phyloP scores from a whole-genome alignment of 2,797 vertebrate species.

The Varecia variegata region DNA sequence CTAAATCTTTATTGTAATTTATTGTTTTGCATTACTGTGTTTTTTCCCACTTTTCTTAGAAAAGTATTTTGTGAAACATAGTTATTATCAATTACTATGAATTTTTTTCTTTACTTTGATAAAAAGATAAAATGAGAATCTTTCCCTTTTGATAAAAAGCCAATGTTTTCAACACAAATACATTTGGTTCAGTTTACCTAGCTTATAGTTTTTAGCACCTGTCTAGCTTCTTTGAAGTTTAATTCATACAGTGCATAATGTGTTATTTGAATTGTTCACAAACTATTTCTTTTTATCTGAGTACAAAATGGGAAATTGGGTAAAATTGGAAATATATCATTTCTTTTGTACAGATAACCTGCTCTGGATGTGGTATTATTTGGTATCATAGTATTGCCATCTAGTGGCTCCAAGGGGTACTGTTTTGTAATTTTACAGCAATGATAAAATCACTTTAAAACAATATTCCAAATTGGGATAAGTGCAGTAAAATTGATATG shows the following conservation, averaged over 20 bases:
- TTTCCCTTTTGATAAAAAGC: conserved; percentile 2
- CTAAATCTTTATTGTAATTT: not conserved
- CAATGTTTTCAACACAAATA: not conserved
- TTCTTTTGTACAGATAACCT: not conserved
- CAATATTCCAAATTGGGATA: not conserved
- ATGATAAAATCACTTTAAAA: not conserved
- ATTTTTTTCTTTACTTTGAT: not conserved
- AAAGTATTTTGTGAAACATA: not conserved
- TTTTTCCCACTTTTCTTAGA: not conserved
- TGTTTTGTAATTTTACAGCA: not conserved
- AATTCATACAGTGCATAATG: not conserved
- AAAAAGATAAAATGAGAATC: conserved; percentile 5
- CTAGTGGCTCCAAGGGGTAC: conserved; percentile 81
- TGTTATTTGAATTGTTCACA: conserved; percentile 50
- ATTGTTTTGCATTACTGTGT: not conserved
- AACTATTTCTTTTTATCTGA: conserved; percentile 55
- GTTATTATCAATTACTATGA: not conserved
- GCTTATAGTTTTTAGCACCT: conserved; percentile 39
- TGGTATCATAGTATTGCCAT: conserved; percentile 83
- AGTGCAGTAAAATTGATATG: not conserved
- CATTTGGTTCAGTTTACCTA: conserved; percentile 53
- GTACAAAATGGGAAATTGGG: conserved; percentile 44
- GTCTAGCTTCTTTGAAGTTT: conserved; percentile 37
- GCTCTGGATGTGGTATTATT: conserved; percentile 30
- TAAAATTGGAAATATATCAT: conserved; percentile 30